A percentile compares a stretch with the other conserved stretches of the same genome.
phyloP scores from a whole-genome alignment of 1,140 invertebrate species.

The Drosophila ogumai region DNA sequence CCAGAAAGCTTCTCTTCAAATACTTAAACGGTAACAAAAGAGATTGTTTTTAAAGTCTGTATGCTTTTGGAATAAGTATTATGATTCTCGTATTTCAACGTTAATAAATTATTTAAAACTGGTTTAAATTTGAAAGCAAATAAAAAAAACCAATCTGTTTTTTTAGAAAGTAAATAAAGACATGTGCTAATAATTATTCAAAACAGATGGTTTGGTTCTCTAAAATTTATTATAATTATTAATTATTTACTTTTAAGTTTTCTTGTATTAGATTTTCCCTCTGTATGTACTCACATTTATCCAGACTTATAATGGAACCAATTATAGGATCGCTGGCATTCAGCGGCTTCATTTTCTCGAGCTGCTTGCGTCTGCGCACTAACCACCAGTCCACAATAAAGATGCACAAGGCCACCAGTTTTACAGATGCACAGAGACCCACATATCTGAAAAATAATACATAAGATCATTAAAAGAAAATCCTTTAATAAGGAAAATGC shows the following conservation, averaged over 20 bases:
- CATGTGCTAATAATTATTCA: no score
- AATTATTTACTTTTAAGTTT: background rate
- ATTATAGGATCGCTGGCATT: slow-evolving; percentile 91
- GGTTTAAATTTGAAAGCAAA: background rate
- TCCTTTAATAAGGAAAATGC: background rate
- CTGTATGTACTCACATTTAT: slow-evolving; percentile 89
- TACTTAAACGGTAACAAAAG: slow-evolving; percentile 46
- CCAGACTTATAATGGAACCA: slow-evolving; percentile 94
- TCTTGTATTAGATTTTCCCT: background rate
- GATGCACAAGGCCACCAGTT: slow-evolving; percentile 93
- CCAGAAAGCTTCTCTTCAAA: slow-evolving; percentile 79
- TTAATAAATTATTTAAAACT: background rate
- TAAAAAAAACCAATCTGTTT: no score
- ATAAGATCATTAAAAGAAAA: no score
- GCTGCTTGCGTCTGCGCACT: slow-evolving; percentile 90
- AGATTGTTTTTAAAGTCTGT: background rate
- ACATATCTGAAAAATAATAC: slow-evolving; percentile 89
- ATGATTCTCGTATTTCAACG: background rate
- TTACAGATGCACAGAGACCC: slow-evolving; percentile 95
- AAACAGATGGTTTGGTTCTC: background rate
- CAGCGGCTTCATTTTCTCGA: slow-evolving; percentile 90
- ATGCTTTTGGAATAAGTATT: background rate
- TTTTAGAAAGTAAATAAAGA: background rate
- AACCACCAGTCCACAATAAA: slow-evolving; percentile 96
- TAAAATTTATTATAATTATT: background rate